Percentiles rank a stretch among this genome's conserved stretches.
These are phyloP conservation scores for Pycnomerus fuliginosus DNA, from an alignment of 2,888 invertebrate genomes.

Conservation along the genomic window DNA sequence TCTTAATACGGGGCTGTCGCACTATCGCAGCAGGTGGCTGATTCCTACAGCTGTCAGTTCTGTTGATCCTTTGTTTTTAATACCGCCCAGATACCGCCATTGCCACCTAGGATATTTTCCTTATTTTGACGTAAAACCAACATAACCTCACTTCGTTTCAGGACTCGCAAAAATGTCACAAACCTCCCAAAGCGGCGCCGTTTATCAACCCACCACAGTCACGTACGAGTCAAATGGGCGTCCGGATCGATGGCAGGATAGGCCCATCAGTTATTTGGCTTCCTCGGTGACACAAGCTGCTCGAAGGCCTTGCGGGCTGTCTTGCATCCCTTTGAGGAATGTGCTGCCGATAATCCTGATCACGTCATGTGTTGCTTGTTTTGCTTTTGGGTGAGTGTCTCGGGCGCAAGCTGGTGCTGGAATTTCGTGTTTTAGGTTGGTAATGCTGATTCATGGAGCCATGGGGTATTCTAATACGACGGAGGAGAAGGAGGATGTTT, in stretches of 20 bases:
- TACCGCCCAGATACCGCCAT: too few relatives aligned
- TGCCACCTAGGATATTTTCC: too few relatives aligned
- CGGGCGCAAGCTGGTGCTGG: not conserved
- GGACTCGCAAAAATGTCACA: conserved; percentile 64
- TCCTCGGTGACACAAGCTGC: conserved; percentile 57
- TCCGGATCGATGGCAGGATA: conserved; percentile 47
- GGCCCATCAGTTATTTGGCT: conserved; percentile 51
- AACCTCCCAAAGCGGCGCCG: conserved; percentile 69
- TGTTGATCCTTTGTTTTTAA: too few relatives aligned
- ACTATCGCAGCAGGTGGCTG: too few relatives aligned
- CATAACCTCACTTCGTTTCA: too few relatives aligned
- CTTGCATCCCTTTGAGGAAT: conserved; percentile 45
- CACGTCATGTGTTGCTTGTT: conserved; percentile 44
- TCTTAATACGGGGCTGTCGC: too few relatives aligned
- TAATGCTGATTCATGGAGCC: conserved; percentile 64
- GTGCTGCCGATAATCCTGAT: conserved; percentile 46
- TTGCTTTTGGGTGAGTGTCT: conserved; percentile 43
- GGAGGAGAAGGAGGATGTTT: conserved; percentile 44
- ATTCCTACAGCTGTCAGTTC: too few relatives aligned
- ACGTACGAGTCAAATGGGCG: conserved; percentile 62
- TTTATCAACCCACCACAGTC: conserved; percentile 77
- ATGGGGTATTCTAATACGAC: conserved; percentile 58
- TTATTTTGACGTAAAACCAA: too few relatives aligned
- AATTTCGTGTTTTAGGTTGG: conserved; percentile 54
- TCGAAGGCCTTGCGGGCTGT: conserved; percentile 60